These are phyloP conservation scores for Ptilorrhoa leucosticta DNA, from an alignment of 2,113 vertebrate species.

Conservation along the genomic window DNA sequence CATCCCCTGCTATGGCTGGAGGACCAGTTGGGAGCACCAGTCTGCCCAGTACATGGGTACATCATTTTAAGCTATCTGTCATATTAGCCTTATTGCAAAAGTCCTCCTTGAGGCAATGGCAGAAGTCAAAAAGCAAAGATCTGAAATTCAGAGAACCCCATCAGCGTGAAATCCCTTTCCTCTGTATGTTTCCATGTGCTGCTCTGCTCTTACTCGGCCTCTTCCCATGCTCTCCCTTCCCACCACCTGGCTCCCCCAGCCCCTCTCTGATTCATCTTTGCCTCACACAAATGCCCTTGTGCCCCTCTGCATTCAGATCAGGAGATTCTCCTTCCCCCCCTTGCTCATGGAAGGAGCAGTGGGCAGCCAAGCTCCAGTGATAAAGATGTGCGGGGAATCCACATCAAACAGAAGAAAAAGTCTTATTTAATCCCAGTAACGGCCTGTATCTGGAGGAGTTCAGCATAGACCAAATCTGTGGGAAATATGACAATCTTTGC, in stretches of 20 bases:
- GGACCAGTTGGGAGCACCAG: background rate
- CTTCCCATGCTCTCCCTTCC: background rate
- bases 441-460: background rate
- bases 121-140: background rate
- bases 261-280: background rate
- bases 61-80: background rate
- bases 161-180: background rate
- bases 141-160: background rate
- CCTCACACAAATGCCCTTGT: background rate
- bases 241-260: background rate
- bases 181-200: background rate
- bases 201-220: background rate
- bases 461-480: background rate
- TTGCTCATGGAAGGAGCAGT: background rate
- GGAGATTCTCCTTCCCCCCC: background rate
- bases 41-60: rapidly evolving
- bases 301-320: background rate
- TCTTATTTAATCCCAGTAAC: background rate
- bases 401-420: background rate
- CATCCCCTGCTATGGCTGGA: background rate
- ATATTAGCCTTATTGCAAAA: background rate
- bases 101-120: background rate
- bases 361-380: background rate
- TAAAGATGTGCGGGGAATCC: background rate
- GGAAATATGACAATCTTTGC: background rate